These are phyloP conservation scores for Sebastes kiyomatsui DNA, from an alignment of 2,797 vertebrate species.

Conservation along the genomic window DNA sequence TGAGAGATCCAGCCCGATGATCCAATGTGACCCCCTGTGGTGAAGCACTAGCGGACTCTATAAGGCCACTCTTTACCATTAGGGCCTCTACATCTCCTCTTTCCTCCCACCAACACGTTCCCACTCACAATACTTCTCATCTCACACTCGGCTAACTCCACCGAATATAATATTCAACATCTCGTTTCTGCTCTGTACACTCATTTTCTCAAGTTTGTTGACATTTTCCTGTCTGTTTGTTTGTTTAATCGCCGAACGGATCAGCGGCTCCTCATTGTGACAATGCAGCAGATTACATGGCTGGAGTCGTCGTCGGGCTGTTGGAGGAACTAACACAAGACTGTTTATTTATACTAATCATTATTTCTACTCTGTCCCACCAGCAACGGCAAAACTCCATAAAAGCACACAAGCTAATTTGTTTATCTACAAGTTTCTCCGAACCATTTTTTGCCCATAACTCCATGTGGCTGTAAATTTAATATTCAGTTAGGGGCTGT, in stretches of 20 bases:
- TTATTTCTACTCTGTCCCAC: slow-evolving; percentile 23
- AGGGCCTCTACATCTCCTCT: slow-evolving; percentile 20
- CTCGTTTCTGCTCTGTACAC: slow-evolving; percentile 47
- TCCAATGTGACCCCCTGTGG: slow-evolving; percentile 23
- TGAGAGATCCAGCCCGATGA: slow-evolving; percentile 32
- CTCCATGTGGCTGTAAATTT: slow-evolving; percentile 71
- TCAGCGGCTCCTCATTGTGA: slow-evolving; percentile 61
- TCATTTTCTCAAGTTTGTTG: slow-evolving; percentile 65
- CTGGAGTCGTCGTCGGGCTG: slow-evolving; percentile 24
- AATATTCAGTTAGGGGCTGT: slow-evolving; percentile 75
- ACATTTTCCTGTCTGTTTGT: slow-evolving; percentile 60
- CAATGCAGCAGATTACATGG: slow-evolving; percentile 41
- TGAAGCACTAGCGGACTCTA: slow-evolving; percentile 26
- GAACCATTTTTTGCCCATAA: slow-evolving; percentile 37
- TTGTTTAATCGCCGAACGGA: slow-evolving; percentile 66
- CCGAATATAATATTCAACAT: slow-evolving; percentile 58
- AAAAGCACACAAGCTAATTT: slow-evolving; percentile 59
- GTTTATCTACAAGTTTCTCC: slow-evolving; percentile 60
- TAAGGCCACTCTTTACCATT: slow-evolving; percentile 31
- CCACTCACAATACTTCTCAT: slow-evolving; percentile 53
- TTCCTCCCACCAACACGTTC: slow-evolving; percentile 33
- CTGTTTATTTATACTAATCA: slow-evolving; percentile 53
- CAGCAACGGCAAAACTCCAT: slow-evolving; percentile 16
- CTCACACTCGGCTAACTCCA: slow-evolving; percentile 58
- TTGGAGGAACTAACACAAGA: background rate